Base-by-base conservation (phyloP, 2,888 invertebrate species). In the Trachelus troglodyta region DNA sequence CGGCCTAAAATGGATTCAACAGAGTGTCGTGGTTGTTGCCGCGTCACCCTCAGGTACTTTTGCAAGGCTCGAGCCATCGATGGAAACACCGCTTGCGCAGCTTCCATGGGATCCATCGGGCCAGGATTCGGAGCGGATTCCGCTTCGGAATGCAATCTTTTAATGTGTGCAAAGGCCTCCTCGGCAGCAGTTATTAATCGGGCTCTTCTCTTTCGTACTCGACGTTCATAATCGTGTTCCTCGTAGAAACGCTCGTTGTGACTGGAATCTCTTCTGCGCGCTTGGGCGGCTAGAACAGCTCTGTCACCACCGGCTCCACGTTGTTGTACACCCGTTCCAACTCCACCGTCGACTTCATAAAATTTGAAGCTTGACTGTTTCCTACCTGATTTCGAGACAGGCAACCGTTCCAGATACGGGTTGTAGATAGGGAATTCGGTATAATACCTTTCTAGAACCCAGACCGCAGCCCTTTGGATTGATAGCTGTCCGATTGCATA, bases 241-340 rank as follows among this genome's bases (percentile, higher is more conserved):
- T 99, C 99, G 92, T 99, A 98, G 92, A 99, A 98, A 68, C 98
- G 94, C 92, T 99, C 99, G 92, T 99, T 99, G 93, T 99, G 99
- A 82, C 97, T 96, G 0, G 98, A 97, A 85, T 97, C 96, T 85
- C 98, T 94, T 37, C 98, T 94, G 30, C 98, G 94, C 0, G 97
- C 96, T 86, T 96, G 96, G 2, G 97, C 96, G 33, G 90, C 87
- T n/a, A 91, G 81, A 6, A 90, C 87, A 6, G 90, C 87, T 40
- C 90, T 85, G 71, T 91, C 91, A 1, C 90, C 90, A 6, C 86
- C 88, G 11, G 85, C 85, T 73, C 86, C 86, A 79, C 95, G 96
- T 78, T 96, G 93, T 82, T 95, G 94, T 73, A 94, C 93, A 76
- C 94, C 93, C 85, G 94, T 95, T 82, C 93, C 93, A 0, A 96